These are phyloP conservation scores for Molossus molossus DNA, from an alignment of 2,797 vertebrate genomes.

Conservation along the genomic window DNA sequence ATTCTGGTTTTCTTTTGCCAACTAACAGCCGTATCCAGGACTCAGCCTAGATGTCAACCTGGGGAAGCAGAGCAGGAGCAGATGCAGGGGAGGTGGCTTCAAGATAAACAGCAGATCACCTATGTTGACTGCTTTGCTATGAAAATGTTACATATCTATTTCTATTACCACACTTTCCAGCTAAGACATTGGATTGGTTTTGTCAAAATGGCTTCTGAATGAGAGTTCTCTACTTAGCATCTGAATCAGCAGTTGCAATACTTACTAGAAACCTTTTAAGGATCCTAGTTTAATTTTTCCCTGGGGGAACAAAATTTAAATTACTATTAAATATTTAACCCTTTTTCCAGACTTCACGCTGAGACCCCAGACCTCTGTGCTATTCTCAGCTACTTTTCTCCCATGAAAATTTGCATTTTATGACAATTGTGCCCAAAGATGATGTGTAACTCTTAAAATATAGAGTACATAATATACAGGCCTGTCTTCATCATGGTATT, in stretches of 20 bases:
- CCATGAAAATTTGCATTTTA: not conserved
- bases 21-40: not conserved
- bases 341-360: not conserved
- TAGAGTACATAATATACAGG: not conserved
- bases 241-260: not conserved
- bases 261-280: not conserved
- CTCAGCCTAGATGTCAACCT: not conserved
- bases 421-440: not conserved
- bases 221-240: not conserved
- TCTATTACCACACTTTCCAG: not conserved
- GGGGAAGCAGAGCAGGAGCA: not conserved
- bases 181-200: not conserved
- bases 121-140: not conserved
- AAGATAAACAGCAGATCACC: not conserved
- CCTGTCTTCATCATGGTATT: not conserved
- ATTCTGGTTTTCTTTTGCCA: slow-evolving; percentile 15
- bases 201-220: not conserved
- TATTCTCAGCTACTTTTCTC: not conserved
- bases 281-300: not conserved
- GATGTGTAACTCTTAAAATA: not conserved
- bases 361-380: not conserved
- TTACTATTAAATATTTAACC: not conserved
- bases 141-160: not conserved
- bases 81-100: not conserved
- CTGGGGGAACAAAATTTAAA: not conserved